Conservation (phyloP, 2,113 vertebrate species). For the Candoia aspera region DNA sequence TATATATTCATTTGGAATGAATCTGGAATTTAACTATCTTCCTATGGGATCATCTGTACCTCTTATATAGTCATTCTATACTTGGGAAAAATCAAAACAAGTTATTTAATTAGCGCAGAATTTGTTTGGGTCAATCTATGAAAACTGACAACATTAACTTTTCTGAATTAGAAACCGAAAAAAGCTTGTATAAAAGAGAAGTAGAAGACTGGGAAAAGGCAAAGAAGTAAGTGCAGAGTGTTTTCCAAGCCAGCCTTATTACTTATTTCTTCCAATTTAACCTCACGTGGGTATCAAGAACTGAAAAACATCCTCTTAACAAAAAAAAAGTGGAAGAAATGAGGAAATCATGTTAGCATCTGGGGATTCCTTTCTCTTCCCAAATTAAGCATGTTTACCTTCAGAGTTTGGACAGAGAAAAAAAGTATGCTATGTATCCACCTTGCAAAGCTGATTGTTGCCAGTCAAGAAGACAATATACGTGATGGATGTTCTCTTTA, state of each 20-base stretch:
- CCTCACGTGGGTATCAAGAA: neutral
- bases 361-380: slow-evolving; percentile 32
- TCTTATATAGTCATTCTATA: neutral
- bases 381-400: slow-evolving; percentile 21
- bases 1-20: neutral
- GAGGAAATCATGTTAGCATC: slow-evolving; percentile 27
- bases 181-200: neutral
- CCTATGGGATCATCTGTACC: neutral
- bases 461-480: slow-evolving; percentile 37
- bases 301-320: neutral
- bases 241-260: neutral
- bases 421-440: slow-evolving; percentile 23
- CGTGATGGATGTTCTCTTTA: slow-evolving; percentile 52
- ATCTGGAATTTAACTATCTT: neutral
- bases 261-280: neutral
- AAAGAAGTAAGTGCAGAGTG: neutral
- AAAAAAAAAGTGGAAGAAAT: slow-evolving; percentile 24
- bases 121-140: neutral
- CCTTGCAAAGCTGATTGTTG: slow-evolving; percentile 40
- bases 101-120: neutral
- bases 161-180: neutral
- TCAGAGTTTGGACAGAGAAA: slow-evolving; percentile 21
- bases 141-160: neutral
- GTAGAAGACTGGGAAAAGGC: neutral
- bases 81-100: neutral